Base-by-base conservation (phyloP, 2,888 invertebrate species). In the Noctua pronuba region DNA sequence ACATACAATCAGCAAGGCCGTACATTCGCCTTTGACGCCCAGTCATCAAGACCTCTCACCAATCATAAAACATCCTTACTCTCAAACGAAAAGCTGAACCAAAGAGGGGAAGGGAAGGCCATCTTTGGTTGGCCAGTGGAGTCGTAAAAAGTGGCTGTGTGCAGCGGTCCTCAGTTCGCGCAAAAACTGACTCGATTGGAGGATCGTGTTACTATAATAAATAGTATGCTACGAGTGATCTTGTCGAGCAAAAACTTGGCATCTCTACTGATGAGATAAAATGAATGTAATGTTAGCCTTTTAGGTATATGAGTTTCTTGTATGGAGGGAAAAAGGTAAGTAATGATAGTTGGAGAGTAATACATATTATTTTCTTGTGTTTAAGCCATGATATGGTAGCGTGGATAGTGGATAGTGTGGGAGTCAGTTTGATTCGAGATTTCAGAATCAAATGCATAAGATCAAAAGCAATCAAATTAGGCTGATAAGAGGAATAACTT, bases 121-220 rank as follows among this genome's bases (percentile, higher is more conserved):
- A 66, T 72, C 7, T 18, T 73, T 65, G 41, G 31, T 28, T 86
- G 79, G 86, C 64, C n/a, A 18, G 13, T 31, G 62, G 55, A 46
- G 38, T 70, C 38, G 72, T 71, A 78, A 87, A 77, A 86, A 85
- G 46, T 11, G 52, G 67, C 76, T 83, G 73, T 64, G 75, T 62
- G 72, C 73, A 87, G 66, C 80, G 76, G 73, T 87, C 66, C 76
- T 60, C 67, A 65, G 77, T 73, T 79, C 31, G 64, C 38, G 70
- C 88, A 88, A 88, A 86, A 86, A 86, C 72, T 44, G 64, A 70
- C 41, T 75, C 64, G 64, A 83, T 79, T 86, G 73, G 65, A 79
- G 86, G 72, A 83, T 83, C 76, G 68, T 68, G 75, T 80, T 87
- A 87, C 85, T 86, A 80, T 78, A 77, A 67, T 86, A 79, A 85